Conservation (phyloP, 1,140 invertebrate genomes). For the Paramacrobiotus metropolitanus region DNA sequence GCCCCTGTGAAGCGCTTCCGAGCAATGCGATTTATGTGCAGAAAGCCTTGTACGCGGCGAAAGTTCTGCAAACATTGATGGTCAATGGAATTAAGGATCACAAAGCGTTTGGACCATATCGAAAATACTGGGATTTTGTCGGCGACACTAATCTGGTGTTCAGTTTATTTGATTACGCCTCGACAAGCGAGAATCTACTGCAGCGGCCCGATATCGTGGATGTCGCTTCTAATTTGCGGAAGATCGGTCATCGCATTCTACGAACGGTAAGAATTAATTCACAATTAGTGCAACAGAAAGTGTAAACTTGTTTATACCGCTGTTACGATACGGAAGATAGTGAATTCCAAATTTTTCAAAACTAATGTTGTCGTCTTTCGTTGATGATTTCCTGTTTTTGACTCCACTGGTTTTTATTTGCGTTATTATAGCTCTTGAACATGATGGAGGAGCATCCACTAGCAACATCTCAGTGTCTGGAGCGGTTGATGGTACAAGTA, state of each 20-base stretch:
- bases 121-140: neutral
- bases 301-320: neutral
- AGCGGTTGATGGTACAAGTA: neutral
- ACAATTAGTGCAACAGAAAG: neutral
- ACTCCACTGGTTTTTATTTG: neutral
- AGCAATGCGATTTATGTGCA: neutral
- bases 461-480: neutral
- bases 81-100: neutral
- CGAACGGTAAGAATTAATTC: neutral
- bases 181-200: neutral
- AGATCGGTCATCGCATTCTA: too few species aligned
- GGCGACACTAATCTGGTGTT: neutral
- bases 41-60: neutral
- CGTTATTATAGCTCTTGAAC: neutral
- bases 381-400: neutral
- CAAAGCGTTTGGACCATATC: neutral
- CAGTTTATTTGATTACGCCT: neutral
- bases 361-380: neutral
- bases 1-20: neutral
- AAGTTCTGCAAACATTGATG: slow-evolving; percentile 1
- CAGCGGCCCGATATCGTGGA: neutral
- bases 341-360: neutral
- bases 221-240: too few species aligned
- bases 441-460: slow-evolving; percentile 1
- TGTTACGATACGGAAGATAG: too few species aligned